A percentile compares a stretch with the other conserved stretches of the same genome.
Evolutionary conservation across 1,140 invertebrate species (phyloP).

Genomic region (Vollenhovia emeryi): DNA sequence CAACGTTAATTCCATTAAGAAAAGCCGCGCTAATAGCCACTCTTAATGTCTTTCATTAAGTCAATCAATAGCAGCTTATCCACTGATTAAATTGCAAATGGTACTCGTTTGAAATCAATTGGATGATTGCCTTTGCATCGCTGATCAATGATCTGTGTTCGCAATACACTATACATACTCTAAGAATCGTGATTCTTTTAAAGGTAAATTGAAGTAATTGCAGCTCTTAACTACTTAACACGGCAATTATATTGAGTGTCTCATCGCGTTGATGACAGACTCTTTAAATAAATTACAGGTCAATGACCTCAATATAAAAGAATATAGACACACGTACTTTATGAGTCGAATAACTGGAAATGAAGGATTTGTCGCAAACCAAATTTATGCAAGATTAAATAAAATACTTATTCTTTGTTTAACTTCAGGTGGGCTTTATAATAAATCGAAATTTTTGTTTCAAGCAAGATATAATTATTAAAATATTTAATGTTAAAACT

Average conservation of each 20-base stretch:
- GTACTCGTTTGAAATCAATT: constrained; percentile 30
- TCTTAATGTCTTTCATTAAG: constrained; percentile 26
- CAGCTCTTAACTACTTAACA: neutral
- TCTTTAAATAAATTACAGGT: neutral
- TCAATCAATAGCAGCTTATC: neutral
- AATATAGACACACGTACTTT: neutral
- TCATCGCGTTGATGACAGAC: neutral
- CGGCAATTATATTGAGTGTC: neutral
- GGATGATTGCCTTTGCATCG: neutral
- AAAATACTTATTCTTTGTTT: neutral
- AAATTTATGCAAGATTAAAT: neutral
- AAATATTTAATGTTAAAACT: neutral
- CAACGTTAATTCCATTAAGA: neutral
- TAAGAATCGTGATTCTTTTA: neutral
- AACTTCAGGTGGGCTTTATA: neutral
- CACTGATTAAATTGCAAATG: constrained; percentile 38
- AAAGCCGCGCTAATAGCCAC: neutral
- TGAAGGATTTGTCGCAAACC: neutral
- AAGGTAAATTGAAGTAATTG: neutral
- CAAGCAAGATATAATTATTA: neutral
- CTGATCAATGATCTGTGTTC: constrained; percentile 11
- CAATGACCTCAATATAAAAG: neutral
- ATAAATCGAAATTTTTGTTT: neutral
- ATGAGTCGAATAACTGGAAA: neutral
- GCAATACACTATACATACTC: neutral